phyloP scores from a whole-genome alignment of 2,113 vertebrate species.

The Ciconia boyciana region DNA sequence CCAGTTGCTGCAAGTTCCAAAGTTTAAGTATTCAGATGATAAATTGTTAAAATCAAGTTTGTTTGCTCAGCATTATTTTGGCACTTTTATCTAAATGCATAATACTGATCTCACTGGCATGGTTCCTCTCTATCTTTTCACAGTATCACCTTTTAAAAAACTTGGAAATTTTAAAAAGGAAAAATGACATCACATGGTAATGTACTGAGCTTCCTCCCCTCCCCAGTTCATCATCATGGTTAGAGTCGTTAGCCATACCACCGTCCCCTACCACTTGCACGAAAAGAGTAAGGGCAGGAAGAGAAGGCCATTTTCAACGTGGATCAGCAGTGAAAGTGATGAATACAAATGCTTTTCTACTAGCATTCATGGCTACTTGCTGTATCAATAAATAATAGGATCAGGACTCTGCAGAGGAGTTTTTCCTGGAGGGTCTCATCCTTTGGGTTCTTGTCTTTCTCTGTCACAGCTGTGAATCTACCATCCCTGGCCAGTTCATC shows the following conservation, averaged over 20 bases:
- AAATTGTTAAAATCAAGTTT: neutral
- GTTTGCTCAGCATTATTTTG: neutral
- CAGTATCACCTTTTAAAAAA: neutral
- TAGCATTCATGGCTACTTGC: neutral
- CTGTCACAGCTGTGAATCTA: neutral
- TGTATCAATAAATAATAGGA: neutral
- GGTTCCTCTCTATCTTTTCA: neutral
- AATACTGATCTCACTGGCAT: neutral
- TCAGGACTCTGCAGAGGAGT: neutral
- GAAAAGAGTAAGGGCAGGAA: neutral
- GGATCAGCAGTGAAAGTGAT: neutral
- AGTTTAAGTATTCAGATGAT: neutral
- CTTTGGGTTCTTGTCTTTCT: neutral
- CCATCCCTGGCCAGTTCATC: neutral
- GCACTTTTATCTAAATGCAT: neutral
- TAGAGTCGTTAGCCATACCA: rapidly evolving
- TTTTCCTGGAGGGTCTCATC: neutral
- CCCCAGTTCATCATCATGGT: neutral
- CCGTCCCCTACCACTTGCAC: rapidly evolving
- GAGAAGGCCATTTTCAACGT: neutral
- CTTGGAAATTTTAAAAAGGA: neutral
- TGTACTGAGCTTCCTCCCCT: neutral
- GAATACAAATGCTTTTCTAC: neutral
- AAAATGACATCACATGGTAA: neutral
- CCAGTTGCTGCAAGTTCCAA: neutral